Evolutionary conservation across 2,797 vertebrate genomes (phyloP).

Genomic region (Ctenochaetus hawaiiensis): DNA sequence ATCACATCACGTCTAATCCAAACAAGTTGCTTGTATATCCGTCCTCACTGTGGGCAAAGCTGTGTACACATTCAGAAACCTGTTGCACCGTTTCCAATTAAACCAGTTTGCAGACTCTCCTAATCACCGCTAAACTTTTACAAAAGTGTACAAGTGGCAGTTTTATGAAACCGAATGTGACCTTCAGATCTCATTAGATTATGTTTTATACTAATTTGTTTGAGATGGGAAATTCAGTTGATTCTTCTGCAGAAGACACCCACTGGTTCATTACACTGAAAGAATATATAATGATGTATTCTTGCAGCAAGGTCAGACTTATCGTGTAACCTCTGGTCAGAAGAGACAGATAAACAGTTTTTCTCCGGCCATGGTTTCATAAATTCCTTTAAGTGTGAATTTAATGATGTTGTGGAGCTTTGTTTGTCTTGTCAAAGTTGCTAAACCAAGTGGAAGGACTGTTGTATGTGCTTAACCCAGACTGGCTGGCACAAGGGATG

Average conservation of each 20-base stretch:
- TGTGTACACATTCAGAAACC: conserved; percentile 55
- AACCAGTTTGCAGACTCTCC: conserved; percentile 23
- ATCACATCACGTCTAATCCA: conserved; percentile 59
- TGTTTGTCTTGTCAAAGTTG: neutral
- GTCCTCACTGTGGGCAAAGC: conserved; percentile 44
- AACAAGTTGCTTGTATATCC: conserved; percentile 56
- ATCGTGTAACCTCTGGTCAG: conserved; percentile 24
- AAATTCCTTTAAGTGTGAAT: neutral
- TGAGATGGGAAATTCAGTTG: conserved; percentile 36
- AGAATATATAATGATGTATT: conserved; percentile 50
- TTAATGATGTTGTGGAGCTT: conserved; percentile 12
- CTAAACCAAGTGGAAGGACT: neutral
- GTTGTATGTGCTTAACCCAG: neutral
- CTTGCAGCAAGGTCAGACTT: conserved; percentile 51
- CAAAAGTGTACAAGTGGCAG: conserved; percentile 35
- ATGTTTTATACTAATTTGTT: conserved; percentile 26
- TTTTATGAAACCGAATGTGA: conserved; percentile 50
- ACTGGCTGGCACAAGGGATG: neutral
- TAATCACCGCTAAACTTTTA: conserved; percentile 39
- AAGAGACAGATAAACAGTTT: conserved; percentile 11
- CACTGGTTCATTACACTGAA: conserved; percentile 46
- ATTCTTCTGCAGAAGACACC: conserved; percentile 29
- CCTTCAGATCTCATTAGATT: conserved; percentile 62
- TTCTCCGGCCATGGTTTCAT: conserved; percentile 6
- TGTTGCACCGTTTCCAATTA: conserved; percentile 54